phyloP scores from a whole-genome alignment of 2,888 invertebrate genomes.

The Mesorhabditis belari region DNA sequence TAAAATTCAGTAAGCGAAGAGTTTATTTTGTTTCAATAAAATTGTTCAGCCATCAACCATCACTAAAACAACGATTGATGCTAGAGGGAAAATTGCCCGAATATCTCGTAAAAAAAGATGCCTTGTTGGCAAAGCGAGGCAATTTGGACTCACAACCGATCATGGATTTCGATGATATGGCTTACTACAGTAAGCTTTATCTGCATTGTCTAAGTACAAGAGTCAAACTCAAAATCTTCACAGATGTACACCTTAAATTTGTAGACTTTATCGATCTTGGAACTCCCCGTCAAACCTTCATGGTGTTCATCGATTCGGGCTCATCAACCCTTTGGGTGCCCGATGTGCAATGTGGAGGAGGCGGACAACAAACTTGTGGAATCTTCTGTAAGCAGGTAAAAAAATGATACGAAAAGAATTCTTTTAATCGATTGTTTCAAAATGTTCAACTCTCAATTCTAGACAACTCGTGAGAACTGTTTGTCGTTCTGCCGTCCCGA shows the following conservation, averaged over 20 bases:
- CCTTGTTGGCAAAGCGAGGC: background rate
- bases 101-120: slow-evolving; percentile 11
- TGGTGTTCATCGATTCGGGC: slow-evolving; percentile 36
- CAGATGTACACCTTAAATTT: no score
- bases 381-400: slow-evolving; percentile 19
- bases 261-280: slow-evolving; percentile 28
- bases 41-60: slow-evolving; percentile 17
- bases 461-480: slow-evolving; percentile 26
- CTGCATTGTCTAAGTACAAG: background rate
- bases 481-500: slow-evolving; percentile 25
- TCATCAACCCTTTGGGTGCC: slow-evolving; percentile 37
- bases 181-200: slow-evolving; percentile 20
- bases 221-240: background rate
- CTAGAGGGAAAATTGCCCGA: slow-evolving; percentile 20
- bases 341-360: slow-evolving; percentile 19
- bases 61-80: slow-evolving; percentile 12
- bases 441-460: background rate
- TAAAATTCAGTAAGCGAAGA: background rate
- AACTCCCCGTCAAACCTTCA: slow-evolving; percentile 36
- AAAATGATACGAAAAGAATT: no score
- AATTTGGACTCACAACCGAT: slow-evolving; percentile 10
- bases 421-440: background rate
- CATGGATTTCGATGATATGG: slow-evolving; percentile 30
- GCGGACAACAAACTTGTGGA: slow-evolving; percentile 17
- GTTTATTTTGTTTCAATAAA: background rate